phyloP scores from a whole-genome alignment of 2,888 invertebrate species.

The Monopis laevigella region DNA sequence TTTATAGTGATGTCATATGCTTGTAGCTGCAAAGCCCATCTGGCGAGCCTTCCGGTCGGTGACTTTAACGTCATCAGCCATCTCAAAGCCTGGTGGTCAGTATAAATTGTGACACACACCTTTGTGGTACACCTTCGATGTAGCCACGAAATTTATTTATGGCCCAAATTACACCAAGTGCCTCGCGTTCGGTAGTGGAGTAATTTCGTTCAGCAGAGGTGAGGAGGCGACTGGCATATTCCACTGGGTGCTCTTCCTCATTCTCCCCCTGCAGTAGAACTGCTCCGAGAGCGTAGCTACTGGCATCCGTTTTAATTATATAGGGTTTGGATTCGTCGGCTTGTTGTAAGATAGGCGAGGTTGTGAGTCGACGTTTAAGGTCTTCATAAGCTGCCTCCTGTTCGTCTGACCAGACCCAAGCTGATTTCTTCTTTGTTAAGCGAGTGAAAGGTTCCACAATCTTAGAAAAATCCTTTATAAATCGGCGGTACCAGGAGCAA shows the following conservation, averaged over 20 bases:
- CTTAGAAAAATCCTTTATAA: slow-evolving; percentile 28
- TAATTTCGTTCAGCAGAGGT: slow-evolving; percentile 29
- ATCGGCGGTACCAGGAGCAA: slow-evolving; percentile 20
- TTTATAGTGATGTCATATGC: slow-evolving; percentile 29
- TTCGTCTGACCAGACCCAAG: slow-evolving; percentile 22
- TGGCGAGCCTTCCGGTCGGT: slow-evolving; percentile 33
- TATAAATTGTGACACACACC: slow-evolving; percentile 30
- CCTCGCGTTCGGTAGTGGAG: slow-evolving; percentile 33
- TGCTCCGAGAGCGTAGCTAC: slow-evolving; percentile 20
- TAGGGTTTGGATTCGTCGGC: slow-evolving; percentile 15
- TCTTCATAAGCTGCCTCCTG: slow-evolving; percentile 20
- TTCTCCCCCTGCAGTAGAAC: slow-evolving; percentile 17
- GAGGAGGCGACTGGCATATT: slow-evolving; percentile 25
- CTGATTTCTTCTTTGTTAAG: slow-evolving; percentile 23
- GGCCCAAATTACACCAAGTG: slow-evolving; percentile 27
- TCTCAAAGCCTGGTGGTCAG: slow-evolving; percentile 38
- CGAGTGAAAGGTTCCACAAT: slow-evolving; percentile 21
- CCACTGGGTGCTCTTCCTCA: slow-evolving; percentile 21
- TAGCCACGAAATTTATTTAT: slow-evolving; percentile 34
- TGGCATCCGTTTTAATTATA: slow-evolving; percentile 19
- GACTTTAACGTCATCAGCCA: slow-evolving; percentile 36
- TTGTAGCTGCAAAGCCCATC: slow-evolving; percentile 39
- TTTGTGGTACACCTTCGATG: slow-evolving; percentile 33
- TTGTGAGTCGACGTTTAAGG: slow-evolving; percentile 19
- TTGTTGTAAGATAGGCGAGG: slow-evolving; percentile 21